Evolutionary conservation across 1,140 invertebrate genomes (phyloP).

Genomic region (Brachionus angularis): DNA sequence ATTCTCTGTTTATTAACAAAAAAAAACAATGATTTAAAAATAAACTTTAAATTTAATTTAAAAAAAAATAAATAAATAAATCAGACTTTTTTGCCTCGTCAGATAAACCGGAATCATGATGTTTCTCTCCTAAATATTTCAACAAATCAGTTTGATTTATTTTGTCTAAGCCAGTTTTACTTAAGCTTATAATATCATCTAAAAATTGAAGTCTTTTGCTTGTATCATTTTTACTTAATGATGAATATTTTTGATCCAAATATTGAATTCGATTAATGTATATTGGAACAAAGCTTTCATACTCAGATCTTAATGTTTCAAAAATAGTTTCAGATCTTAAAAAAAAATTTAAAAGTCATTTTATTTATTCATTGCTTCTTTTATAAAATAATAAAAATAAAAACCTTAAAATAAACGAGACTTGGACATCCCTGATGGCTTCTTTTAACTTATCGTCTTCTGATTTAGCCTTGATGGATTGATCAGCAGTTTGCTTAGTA

Average conservation of each 20-base stretch:
- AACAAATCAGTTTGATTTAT: constrained; percentile 71
- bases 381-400: neutral
- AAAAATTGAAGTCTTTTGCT: constrained; percentile 49
- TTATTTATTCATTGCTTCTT: neutral
- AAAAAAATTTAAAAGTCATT: neutral
- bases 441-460: constrained; percentile 29
- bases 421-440: neutral
- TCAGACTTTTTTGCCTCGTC: constrained; percentile 59
- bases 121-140: constrained; percentile 71
- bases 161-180: constrained; percentile 66
- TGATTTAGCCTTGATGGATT: neutral
- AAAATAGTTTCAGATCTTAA: constrained; percentile 62
- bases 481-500: too few species aligned
- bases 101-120: constrained; percentile 70
- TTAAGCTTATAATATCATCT: constrained; percentile 60
- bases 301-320: constrained; percentile 67
- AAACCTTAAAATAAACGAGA: constrained; percentile 6
- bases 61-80: neutral
- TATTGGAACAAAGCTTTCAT: constrained; percentile 69
- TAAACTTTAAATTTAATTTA: neutral
- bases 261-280: constrained; percentile 72
- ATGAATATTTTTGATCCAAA: constrained; percentile 62
- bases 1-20: neutral
- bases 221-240: constrained; percentile 46
- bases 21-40: too few species aligned